Base-by-base conservation (phyloP, 2,113 vertebrate species). In the Malurus elegans region DNA sequence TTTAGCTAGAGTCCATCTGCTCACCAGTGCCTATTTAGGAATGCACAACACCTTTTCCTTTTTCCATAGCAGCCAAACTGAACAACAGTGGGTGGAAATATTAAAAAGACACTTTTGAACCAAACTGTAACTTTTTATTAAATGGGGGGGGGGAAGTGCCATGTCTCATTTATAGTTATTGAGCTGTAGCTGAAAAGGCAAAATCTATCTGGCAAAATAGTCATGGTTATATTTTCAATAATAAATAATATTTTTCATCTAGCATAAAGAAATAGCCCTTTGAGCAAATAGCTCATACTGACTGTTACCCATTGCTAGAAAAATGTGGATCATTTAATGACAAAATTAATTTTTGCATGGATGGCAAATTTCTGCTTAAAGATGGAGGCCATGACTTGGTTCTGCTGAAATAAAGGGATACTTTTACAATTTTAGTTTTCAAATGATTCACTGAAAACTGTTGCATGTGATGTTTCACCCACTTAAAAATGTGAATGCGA, bases 1-100 rank as follows among this genome's bases (percentile, higher is more conserved):
- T 96, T 97, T 92, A 94, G 70, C 90, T 96, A 44, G 60, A 95
- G 95, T 96, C 96, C 96, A 95, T 97, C 94, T 97, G 94, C 96
- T 96, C 93, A 92, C 79, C 90, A 78, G 82, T 80, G 93, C 80
- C 92, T 97, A 86, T 96, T 95, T 97, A 94, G 76, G 80, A 95
- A 97, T 96, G 93, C 93, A 86, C 60, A 93, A 88, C 96, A 97
- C 96, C 96, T 95, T 95, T 95, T 88, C 53, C 91, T 94, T 95
- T 60, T 82, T 97, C 87, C 42, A 42, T 87, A 88, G 86, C 94
- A 97, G 93, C 91, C 92, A 95, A 97, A 96, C 73, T 79, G 95
- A 95, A 74, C 88, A 89, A 90, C 93, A 88, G 93, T 95, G 92
- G 94, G 96, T 89, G 93, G 87, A 95, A 96, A 96, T 97, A 96